A percentile compares a stretch with the other conserved stretches of the same genome.
Evolutionary conservation across 92 coral and sea anemone species (phyloP).

Genomic region (Zoanthus gigantus): DNA sequence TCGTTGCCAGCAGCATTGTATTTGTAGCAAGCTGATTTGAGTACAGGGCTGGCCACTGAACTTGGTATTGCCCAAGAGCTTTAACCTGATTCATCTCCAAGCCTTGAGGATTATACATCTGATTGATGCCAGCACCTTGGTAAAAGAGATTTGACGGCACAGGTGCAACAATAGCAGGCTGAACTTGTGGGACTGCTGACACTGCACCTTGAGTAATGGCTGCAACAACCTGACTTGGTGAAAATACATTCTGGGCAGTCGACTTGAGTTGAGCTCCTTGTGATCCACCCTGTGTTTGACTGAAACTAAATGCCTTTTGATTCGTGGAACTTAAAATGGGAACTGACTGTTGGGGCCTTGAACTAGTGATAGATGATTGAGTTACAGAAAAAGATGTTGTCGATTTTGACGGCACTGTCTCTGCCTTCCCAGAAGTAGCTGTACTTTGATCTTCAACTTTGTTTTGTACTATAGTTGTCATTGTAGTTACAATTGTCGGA

Average conservation of each 20-base stretch:
- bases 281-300: conserved; percentile 9
- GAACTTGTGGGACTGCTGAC: conserved; percentile 49
- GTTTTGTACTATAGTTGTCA: neutral
- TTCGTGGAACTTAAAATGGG: neutral
- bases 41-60: conserved; percentile 76
- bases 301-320: conserved; percentile 17
- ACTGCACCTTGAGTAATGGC: neutral
- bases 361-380: neutral
- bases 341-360: conserved; percentile 20
- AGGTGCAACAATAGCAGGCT: conserved; percentile 50
- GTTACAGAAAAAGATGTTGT: neutral
- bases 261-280: conserved; percentile 20
- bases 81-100: conserved; percentile 76
- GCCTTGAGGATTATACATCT: conserved; percentile 72
- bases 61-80: conserved; percentile 78
- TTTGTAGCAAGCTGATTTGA: conserved; percentile 61
- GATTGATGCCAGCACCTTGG: conserved; percentile 74
- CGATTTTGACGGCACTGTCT: neutral
- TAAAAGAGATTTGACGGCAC: conserved; percentile 71
- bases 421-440: neutral
- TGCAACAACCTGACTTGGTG: conserved; percentile 31
- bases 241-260: conserved; percentile 12
- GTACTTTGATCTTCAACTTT: conserved; percentile 29
- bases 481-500: conserved; percentile 29
- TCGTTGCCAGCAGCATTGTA: conserved; percentile 69